A percentile compares a stretch with the other conserved stretches of the same genome.
Evolutionary conservation across 2,888 invertebrate species (phyloP).

Genomic region (Nysson spinosus): DNA sequence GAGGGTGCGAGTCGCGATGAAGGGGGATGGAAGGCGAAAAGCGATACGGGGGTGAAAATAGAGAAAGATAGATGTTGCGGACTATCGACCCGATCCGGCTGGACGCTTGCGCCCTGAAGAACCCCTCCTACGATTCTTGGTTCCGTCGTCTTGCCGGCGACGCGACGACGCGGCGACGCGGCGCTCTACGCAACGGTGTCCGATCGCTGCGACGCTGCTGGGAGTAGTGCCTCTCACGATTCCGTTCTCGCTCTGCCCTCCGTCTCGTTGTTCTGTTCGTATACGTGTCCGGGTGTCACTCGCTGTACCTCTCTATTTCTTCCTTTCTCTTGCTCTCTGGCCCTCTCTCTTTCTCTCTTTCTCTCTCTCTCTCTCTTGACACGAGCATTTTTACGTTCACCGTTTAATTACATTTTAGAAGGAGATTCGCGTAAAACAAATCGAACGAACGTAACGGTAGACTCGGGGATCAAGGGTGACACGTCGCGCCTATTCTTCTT

Average conservation of each 20-base stretch:
- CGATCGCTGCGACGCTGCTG: constrained; percentile 63
- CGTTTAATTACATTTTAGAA: no score
- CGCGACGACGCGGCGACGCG: constrained; percentile 74
- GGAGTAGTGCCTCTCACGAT: constrained; percentile 64
- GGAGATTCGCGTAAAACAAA: no score
- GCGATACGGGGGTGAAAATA: background rate
- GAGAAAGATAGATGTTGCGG: constrained; percentile 63
- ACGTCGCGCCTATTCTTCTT: no score
- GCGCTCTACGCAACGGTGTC: constrained; percentile 66
- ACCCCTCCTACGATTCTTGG: constrained; percentile 54
- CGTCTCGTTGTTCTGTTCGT: constrained; percentile 55
- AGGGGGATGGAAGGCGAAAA: constrained; percentile 8
- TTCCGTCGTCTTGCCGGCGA: constrained; percentile 75
- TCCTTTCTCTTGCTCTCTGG: background rate
- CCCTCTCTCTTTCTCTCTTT: constrained; percentile 7
- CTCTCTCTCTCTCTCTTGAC: background rate
- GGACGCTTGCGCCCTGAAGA: constrained; percentile 68
- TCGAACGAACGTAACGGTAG: no score
- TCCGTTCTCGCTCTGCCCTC: constrained; percentile 62
- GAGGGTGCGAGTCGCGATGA: no score
- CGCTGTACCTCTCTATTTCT: constrained; percentile 10
- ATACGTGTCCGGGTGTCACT: constrained; percentile 51
- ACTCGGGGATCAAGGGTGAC: no score
- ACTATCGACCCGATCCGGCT: constrained; percentile 72
- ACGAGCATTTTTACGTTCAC: no score